Evolutionary conservation across 2,797 vertebrate species (phyloP), one percentile per base, ranked within the genome.

Genomic region (Leptatherina wallacei): DNA sequence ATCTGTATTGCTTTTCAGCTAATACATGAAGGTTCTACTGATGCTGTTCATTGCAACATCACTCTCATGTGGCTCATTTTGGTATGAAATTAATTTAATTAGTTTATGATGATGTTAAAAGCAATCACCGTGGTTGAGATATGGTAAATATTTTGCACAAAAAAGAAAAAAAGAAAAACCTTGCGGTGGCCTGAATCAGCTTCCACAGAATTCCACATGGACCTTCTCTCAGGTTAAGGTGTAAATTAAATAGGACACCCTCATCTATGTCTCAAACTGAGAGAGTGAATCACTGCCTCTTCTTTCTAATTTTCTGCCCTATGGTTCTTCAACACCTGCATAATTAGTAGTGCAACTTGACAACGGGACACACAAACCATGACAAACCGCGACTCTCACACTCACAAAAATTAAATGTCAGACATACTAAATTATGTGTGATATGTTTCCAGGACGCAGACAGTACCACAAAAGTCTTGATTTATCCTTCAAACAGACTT

Each of bases 331-430:
- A 84, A 80, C 84, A 82, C 79, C 69, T 78, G 38, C 13, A 0
- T 78, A 79, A 87, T 86, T 89, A 85, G 54, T 67, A 78, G 29
- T 72, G 60, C 47, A 62, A 71, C 67, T 69, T 78, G 71, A 54
- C 69, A 71, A 44, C 56, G 57, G 61, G 61, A 59, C 40, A 61
- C 59, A 68, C 57, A 56, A n/a, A 70, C 63, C 42, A 42, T 35
- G 0, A n/a, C 36, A 42, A n/a, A n/a, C n/a, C n/a, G n/a, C n/a
- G n/a, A n/a, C n/a, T n/a, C 64, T 52, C 42, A 35, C 42, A 61
- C 22, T 18, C 42, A 44, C 42, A 44, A 44, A 44, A 44, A 44
- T 44, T 4, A 42, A 44, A 44, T 44, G 42, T 42, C 44, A 30
- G 22, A 61, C 36, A 71, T 6, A 40, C 7, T 18, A 24, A 47